Base-by-base conservation (phyloP, 2,113 vertebrate genomes). In the Cavia aperea region DNA sequence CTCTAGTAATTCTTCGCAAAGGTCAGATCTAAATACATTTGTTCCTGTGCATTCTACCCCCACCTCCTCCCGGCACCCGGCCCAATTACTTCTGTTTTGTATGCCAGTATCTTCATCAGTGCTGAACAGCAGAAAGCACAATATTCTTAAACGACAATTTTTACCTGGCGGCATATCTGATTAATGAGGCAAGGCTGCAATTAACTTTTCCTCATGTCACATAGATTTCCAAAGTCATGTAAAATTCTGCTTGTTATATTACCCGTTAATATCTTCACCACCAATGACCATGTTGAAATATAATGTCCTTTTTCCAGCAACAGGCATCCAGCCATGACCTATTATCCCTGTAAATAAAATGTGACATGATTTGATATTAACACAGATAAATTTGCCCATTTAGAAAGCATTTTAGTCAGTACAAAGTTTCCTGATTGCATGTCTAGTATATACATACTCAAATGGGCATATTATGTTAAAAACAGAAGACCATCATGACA, bases 141-240 rank as follows among this genome's bases (percentile, higher is more conserved):
- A 92, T 85, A 94, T 70, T 96, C 90, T 94, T 95, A 94, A 95
- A 95, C 97, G 97, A 97, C 95, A 95, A 75, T 96, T 97, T 95
- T 97, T 96, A 97, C 97, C 95, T 97, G 75, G 86, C 77, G 90
- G 97, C 96, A 96, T 93, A 96, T 94, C 94, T 97, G 97, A 98
- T 98, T 98, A 98, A 98, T 97, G 97, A 98, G 96, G 95, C 96
- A 97, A 54, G 81, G 36, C 87, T 96, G 96, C 97, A 97, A 98
- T 97, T 96, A 97, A 97, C 95, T 95, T 97, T 97, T 96, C 81
- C 89, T 95, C 90, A 84, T 33, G 65, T 97, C 96, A 97, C 51
- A 83, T 91, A 93, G 77, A 96, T 96, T 97, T 97, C 86, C 63
- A 0, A 0, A 97, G 88, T 93, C 91, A 63, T 94, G 93, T 90